Evolutionary conservation across 2,888 invertebrate species (phyloP), one percentile per base, ranked within the genome.

Genomic region (Sarcophaga variegata): DNA sequence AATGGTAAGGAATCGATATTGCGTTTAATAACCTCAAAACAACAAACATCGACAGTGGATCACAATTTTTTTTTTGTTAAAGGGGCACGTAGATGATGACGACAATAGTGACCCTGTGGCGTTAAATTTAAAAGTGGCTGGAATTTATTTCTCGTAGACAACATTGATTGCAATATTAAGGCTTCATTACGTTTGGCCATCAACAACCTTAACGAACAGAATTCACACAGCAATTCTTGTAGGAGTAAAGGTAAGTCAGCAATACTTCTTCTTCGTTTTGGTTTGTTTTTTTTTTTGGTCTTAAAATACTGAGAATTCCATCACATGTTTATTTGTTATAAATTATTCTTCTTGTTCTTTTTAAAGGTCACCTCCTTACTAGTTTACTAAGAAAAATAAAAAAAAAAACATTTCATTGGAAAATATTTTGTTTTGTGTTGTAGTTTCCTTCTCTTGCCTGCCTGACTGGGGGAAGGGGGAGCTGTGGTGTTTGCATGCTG

Each of bases 271-370:
- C 17, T 54, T 54, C 54, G 17, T 54, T 54, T 14, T 54, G 10
- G 37, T 49, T 49, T 49, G 0, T 49, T 49, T 54, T 54, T 14
- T 54, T 14, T 54, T 54, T 54, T 54, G 14, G 4, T 54, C 17
- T 54, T 66, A 64, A n/a, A 60, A 45, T 47, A 22, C 70, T 81
- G 84, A 81, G 84, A 85, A 85, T 59, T 71, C 37, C 76, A 67
- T 80, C 84, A 85, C 74, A 86, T 86, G 86, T 80, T 80, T 67
- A 76, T 80, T 79, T 72, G 37, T 63, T 62, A 59, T 81, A 45
- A 85, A 20, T 75, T 37, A 5, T 66, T 72, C 12, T 71, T 20
- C 3, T 17, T 60, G 54, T 64, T 54, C 20, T 4, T 8, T 75
- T 76, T 67, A 37, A 75, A 85, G 84, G 84, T 70, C 66, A 81